These are phyloP conservation scores for Pantherophis guttatus DNA, from an alignment of 2,113 vertebrate genomes.

Conservation along the genomic window DNA sequence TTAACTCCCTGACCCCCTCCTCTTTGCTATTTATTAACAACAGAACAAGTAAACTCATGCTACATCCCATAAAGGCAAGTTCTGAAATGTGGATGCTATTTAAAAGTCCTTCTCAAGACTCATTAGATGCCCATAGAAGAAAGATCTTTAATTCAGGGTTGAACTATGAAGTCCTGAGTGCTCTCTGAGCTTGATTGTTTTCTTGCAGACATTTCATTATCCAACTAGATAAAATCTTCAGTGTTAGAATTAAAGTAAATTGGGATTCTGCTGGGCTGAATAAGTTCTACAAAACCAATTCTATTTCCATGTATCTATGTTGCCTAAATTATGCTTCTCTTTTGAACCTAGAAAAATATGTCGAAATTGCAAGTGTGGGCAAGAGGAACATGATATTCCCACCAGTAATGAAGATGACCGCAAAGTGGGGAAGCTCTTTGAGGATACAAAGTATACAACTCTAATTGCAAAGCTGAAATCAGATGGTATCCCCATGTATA, in stretches of 20 bases:
- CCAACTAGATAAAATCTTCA: neutral
- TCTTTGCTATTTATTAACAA: neutral
- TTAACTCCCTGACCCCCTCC: neutral
- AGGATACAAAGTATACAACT: constrained; percentile 94
- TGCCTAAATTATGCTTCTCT: constrained; percentile 22
- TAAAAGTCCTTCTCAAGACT: neutral
- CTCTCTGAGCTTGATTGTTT: neutral
- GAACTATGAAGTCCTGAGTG: neutral
- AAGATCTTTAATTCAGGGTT: neutral
- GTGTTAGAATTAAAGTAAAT: neutral
- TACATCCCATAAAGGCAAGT: neutral
- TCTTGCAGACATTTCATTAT: neutral
- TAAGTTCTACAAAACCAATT: neutral
- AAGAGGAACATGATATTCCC: constrained; percentile 89
- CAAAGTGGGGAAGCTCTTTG: constrained; percentile 94
- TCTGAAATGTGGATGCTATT: neutral
- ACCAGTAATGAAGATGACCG: constrained; percentile 86
- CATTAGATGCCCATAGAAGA: neutral
- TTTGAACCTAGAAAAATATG: constrained; percentile 87
- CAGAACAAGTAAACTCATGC: neutral
- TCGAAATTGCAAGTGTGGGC: constrained; percentile 93
- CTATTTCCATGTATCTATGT: neutral
- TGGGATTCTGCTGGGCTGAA: neutral
- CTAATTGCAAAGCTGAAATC: constrained; percentile 93
- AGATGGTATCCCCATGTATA: constrained; percentile 84